Evolutionary conservation across 2,113 vertebrate species (phyloP).

Genomic region (Climacteris rufus): DNA sequence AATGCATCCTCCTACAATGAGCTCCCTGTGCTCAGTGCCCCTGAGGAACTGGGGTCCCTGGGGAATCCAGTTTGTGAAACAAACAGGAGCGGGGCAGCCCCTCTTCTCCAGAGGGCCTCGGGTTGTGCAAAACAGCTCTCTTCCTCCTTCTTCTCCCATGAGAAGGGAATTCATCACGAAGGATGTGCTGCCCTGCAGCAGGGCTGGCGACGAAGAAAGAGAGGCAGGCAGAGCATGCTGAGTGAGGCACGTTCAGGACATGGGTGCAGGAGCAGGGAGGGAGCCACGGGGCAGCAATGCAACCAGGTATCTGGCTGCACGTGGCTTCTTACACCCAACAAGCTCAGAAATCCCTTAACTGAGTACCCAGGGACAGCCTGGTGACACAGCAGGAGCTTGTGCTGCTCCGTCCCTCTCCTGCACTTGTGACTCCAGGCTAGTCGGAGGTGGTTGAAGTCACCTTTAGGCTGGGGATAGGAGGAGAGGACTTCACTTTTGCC

Average conservation of each 20-base stretch:
- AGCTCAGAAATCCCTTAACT: neutral
- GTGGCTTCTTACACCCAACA: accelerated
- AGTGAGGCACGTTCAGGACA: accelerated
- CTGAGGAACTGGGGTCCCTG: neutral
- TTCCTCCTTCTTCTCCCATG: neutral
- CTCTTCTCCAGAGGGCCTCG: neutral
- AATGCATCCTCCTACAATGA: neutral
- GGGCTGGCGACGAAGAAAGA: neutral
- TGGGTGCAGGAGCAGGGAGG: neutral
- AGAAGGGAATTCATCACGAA: neutral
- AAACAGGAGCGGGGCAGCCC: neutral
- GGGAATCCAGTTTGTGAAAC: neutral
- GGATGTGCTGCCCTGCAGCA: neutral
- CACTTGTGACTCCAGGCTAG: neutral
- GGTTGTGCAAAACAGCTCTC: neutral
- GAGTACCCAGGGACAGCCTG: neutral
- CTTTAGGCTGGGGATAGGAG: neutral
- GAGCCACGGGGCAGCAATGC: neutral
- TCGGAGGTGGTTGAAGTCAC: neutral
- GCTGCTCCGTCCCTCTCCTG: neutral
- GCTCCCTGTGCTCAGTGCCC: neutral
- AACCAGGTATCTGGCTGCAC: neutral
- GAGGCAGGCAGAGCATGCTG: neutral
- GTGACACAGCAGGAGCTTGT: neutral
- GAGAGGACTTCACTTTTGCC: neutral